These are phyloP conservation scores for Reticulitermes speratus DNA, from an alignment of 1,140 invertebrate species.

Conservation along the genomic window DNA sequence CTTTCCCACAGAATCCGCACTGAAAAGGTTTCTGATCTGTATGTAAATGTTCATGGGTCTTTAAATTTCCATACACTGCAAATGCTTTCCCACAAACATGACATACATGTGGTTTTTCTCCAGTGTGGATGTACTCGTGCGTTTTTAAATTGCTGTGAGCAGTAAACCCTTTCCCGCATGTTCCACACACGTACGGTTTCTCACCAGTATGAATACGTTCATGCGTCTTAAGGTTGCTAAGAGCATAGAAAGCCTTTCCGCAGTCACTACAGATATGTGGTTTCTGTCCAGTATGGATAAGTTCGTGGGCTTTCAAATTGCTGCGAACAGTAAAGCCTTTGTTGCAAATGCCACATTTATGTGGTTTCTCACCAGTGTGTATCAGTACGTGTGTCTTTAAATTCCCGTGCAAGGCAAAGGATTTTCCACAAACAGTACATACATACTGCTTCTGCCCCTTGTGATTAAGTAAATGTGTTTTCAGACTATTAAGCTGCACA, in stretches of 20 bases:
- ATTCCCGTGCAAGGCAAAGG: conserved; percentile 49
- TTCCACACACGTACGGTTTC: conserved; percentile 53
- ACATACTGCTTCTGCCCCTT: conserved; percentile 32
- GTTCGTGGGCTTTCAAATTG: conserved; percentile 55
- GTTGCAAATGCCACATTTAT: conserved; percentile 56
- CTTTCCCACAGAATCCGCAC: background rate
- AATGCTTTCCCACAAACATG: conserved; percentile 36
- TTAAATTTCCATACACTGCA: conserved; percentile 25
- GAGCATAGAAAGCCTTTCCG: conserved; percentile 52
- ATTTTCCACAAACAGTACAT: conserved; percentile 50
- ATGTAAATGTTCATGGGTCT: conserved; percentile 24
- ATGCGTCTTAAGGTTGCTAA: conserved; percentile 72
- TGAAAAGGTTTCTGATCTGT: background rate
- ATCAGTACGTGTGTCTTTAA: conserved; percentile 65
- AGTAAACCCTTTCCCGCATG: conserved; percentile 50
- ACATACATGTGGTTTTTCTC: conserved; percentile 44
- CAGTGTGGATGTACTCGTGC: conserved; percentile 45
- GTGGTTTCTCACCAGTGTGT: conserved; percentile 68
- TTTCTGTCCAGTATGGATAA: conserved; percentile 49
- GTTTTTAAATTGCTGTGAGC: conserved; percentile 46
- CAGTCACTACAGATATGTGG: conserved; percentile 20
- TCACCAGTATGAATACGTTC: conserved; percentile 69
- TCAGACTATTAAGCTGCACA: background rate
- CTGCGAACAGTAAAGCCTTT: conserved; percentile 55
- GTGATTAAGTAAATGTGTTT: conserved; percentile 7